Conservation (phyloP, 2,113 vertebrate species). For the Cynoglossus semilaevis region DNA sequence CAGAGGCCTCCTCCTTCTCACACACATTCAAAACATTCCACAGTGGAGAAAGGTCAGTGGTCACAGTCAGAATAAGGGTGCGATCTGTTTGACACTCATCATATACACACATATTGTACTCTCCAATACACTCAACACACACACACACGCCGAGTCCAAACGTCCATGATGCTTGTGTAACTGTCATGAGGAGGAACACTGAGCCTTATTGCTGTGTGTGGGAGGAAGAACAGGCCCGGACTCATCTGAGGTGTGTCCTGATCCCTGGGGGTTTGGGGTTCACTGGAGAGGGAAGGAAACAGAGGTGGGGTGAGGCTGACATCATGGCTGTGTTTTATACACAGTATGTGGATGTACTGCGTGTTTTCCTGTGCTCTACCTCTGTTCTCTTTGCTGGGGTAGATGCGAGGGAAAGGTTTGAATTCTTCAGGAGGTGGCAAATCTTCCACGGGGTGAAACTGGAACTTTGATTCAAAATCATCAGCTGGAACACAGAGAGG, state of each 20-base stretch:
- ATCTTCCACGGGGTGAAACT: conserved; percentile 93
- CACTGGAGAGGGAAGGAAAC: conserved; percentile 68
- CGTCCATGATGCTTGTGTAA: conserved; percentile 8
- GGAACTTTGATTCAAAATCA: conserved; percentile 98
- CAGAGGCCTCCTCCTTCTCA: conserved; percentile 48
- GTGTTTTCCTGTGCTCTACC: conserved; percentile 72
- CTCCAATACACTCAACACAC: conserved; percentile 7
- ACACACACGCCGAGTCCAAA: background rate
- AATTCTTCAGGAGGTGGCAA: conserved; percentile 94
- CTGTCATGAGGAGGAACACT: conserved; percentile 13
- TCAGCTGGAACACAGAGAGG: conserved; percentile 68
- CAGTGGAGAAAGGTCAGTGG: conserved; percentile 60
- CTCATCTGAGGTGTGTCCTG: conserved; percentile 80
- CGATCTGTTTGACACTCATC: conserved; percentile 29
- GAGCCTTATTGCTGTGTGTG: background rate
- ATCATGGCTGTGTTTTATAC: background rate
- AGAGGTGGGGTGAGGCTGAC: background rate
- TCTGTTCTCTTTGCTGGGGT: conserved; percentile 91
- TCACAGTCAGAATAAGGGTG: conserved; percentile 49
- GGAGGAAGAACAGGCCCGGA: conserved; percentile 9
- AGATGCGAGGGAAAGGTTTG: conserved; percentile 86
- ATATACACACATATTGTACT: conserved; percentile 6
- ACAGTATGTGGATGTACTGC: background rate
- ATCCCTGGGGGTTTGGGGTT: conserved; percentile 77
- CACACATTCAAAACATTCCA: conserved; percentile 68